Percentiles rank a stretch among this genome's conserved stretches.
Conservation (phyloP, 1,140 invertebrate species). For the Akabosia matsudoensis region DNA sequence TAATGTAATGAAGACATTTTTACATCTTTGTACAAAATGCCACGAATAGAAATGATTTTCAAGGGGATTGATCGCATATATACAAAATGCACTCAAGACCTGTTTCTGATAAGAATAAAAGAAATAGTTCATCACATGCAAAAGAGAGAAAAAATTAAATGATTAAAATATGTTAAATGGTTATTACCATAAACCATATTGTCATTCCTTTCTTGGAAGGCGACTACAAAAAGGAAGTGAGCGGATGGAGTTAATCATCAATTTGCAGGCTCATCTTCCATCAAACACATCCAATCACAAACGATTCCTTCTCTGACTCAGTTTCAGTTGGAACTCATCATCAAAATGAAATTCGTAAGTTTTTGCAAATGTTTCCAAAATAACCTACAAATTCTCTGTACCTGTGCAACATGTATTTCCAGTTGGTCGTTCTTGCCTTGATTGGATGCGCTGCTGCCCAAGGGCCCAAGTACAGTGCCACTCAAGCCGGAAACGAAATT, state of each 20-base stretch:
- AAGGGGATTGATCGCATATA: too few relatives aligned
- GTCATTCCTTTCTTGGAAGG: not conserved
- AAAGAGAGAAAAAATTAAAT: not conserved
- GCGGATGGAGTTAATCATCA: not conserved
- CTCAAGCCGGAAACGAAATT: not conserved
- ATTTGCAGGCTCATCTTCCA: not conserved
- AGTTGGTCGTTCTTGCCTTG: not conserved
- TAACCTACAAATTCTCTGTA: not conserved
- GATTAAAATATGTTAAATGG: not conserved
- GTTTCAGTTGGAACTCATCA: not conserved
- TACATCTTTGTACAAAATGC: too few relatives aligned
- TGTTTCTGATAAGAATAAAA: not conserved
- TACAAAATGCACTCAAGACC: too few relatives aligned
- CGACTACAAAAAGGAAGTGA: conserved; percentile 11
- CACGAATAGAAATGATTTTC: not conserved
- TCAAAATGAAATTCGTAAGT: conserved; percentile 19
- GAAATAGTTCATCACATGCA: not conserved
- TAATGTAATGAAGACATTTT: too few relatives aligned
- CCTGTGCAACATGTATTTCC: not conserved
- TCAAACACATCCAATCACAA: not conserved
- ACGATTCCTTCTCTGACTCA: too few relatives aligned
- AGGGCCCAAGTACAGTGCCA: not conserved
- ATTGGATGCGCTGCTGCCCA: not conserved
- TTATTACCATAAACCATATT: too few relatives aligned
- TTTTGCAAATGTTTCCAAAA: not conserved